Evolutionary conservation across 2,797 vertebrate genomes (phyloP).

Genomic region (Leontopithecus rosalia): DNA sequence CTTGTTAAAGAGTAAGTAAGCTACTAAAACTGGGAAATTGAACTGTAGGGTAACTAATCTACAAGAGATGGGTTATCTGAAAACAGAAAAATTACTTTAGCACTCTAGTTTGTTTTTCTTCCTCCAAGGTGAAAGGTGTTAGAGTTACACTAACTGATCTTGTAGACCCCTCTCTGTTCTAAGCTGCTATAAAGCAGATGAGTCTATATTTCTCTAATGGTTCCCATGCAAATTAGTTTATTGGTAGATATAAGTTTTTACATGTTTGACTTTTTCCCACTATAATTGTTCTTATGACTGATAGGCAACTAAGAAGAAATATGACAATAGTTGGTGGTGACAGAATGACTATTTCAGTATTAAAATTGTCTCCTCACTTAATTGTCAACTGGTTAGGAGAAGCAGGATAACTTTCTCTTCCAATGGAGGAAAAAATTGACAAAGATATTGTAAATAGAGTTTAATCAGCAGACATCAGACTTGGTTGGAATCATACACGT

Average conservation of each 20-base stretch:
- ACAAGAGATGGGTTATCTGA: not conserved
- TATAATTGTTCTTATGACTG: not conserved
- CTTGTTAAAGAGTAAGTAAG: not conserved
- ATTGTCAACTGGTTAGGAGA: not conserved
- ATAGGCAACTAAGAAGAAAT: not conserved
- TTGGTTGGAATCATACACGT: not conserved
- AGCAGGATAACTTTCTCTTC: not conserved
- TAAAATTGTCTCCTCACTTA: not conserved
- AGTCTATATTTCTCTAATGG: not conserved
- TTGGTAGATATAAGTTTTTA: not conserved
- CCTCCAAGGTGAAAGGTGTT: not conserved
- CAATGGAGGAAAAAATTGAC: not conserved
- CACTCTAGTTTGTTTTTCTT: not conserved
- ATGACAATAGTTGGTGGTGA: not conserved
- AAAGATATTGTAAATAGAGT: not conserved
- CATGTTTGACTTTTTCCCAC: not conserved
- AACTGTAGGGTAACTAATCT: not conserved
- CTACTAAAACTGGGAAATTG: not conserved
- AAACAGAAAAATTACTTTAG: not conserved
- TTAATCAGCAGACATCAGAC: not conserved
- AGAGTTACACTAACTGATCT: not conserved
- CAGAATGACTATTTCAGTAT: not conserved
- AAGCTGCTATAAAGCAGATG: not conserved
- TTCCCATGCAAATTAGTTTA: not conserved
- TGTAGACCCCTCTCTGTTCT: not conserved